Evolutionary conservation across 2,113 vertebrate species (phyloP).

Genomic region (Lampris megalopsis): DNA sequence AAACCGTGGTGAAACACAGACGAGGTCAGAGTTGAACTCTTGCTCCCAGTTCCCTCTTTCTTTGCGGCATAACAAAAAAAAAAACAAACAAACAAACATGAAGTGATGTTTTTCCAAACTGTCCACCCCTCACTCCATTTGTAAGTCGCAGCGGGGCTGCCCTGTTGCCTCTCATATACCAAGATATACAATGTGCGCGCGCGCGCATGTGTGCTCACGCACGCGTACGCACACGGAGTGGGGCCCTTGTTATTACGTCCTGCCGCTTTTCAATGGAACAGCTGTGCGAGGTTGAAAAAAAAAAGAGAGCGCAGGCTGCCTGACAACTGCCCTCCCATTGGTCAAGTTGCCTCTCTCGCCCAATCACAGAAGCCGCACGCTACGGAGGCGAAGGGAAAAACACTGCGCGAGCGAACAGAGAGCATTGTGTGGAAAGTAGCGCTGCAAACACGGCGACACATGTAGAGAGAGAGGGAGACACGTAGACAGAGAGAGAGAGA

Average conservation of each 20-base stretch:
- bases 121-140: neutral
- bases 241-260: constrained; percentile 76
- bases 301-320: constrained; percentile 76
- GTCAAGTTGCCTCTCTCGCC: constrained; percentile 73
- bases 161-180: neutral
- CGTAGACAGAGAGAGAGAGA: too few species aligned
- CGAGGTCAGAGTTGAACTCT: constrained; percentile 18
- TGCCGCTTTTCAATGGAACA: constrained; percentile 78
- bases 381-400: constrained; percentile 56
- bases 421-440: constrained; percentile 68
- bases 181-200: constrained; percentile 1
- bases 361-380: constrained; percentile 75
- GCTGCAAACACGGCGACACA: constrained; percentile 23
- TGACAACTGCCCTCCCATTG: constrained; percentile 90
- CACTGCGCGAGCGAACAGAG: constrained; percentile 42
- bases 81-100: too few species aligned
- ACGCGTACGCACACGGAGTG: constrained; percentile 6
- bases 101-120: neutral
- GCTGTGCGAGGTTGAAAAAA: constrained; percentile 69
- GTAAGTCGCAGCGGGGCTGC: neutral
- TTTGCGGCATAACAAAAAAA: neutral
- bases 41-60: neutral
- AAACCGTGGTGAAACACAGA: constrained; percentile 6
- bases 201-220: too few species aligned
- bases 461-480: too few species aligned